Percentiles rank a stretch among this genome's conserved stretches.
Conservation (phyloP, 2,113 vertebrate genomes). For the Barnardius zonarius region DNA sequence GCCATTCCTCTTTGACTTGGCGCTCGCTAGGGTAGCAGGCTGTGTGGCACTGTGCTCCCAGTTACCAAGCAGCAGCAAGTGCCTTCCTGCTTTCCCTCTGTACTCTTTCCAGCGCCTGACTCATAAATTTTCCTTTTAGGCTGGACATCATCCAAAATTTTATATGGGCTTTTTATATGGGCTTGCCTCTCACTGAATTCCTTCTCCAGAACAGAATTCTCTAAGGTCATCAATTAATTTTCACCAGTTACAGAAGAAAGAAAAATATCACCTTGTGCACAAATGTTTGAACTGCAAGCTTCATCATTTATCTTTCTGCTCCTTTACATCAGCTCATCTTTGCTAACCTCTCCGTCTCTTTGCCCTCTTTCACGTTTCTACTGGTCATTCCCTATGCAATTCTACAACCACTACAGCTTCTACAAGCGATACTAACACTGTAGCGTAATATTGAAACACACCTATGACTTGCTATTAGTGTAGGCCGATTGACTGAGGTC, state of each 20-base stretch:
- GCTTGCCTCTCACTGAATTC: neutral
- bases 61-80: rapidly evolving
- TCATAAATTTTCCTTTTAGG: neutral
- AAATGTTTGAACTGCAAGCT: neutral
- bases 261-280: neutral
- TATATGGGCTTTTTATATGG: neutral
- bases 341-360: neutral
- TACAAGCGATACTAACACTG: neutral
- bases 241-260: neutral
- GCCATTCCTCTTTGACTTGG: neutral
- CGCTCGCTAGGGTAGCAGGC: neutral
- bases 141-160: neutral
- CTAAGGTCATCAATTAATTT: neutral
- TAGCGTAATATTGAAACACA: neutral
- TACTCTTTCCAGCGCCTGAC: neutral
- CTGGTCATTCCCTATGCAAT: neutral
- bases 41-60: rapidly evolving
- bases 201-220: neutral
- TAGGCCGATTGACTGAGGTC: neutral
- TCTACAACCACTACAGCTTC: neutral
- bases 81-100: neutral
- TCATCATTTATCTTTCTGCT: neutral
- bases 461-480: neutral
- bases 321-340: neutral
- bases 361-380: neutral